A percentile compares a stretch with the other conserved stretches of the same genome.
phyloP scores from a whole-genome alignment of 2,797 vertebrate species.

The Micropoecilia bifurca region DNA sequence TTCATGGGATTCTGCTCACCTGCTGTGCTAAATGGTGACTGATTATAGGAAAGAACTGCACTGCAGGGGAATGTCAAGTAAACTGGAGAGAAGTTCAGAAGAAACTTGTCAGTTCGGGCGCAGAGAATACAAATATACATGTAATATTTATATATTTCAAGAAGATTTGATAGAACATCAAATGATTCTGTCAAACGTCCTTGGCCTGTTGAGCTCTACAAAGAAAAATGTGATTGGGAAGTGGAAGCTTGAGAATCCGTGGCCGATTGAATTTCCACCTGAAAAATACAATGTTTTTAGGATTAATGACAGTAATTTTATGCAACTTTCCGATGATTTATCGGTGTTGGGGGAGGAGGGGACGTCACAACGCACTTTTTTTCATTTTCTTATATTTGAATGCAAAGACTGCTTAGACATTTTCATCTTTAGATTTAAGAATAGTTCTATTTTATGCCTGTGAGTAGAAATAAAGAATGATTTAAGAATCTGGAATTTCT shows the following conservation, averaged over 20 bases:
- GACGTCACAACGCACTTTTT: not conserved
- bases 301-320: not conserved
- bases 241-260: slow-evolving; percentile 3
- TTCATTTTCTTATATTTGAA: not conserved
- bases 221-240: slow-evolving; percentile 26
- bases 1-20: slow-evolving; percentile 63
- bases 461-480: not conserved
- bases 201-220: slow-evolving; percentile 22
- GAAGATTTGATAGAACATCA: slow-evolving; percentile 45
- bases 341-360: fast-evolving
- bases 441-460: not conserved
- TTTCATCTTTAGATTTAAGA: not conserved
- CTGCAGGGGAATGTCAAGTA: slow-evolving; percentile 47
- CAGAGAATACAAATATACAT: slow-evolving; percentile 49
- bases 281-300: not conserved
- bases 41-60: slow-evolving; percentile 61
- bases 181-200: slow-evolving; percentile 35
- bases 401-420: not conserved
- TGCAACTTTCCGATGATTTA: not conserved
- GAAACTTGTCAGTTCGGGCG: slow-evolving; percentile 50
- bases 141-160: slow-evolving; percentile 56
- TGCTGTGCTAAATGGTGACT: slow-evolving; percentile 69
- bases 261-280: not conserved
- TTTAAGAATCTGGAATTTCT: not conserved
- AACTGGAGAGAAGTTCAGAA: slow-evolving; percentile 53